Evolutionary conservation across 2,888 invertebrate species (phyloP), one percentile per base, ranked within the genome.

Genomic region (Ophraella communa): DNA sequence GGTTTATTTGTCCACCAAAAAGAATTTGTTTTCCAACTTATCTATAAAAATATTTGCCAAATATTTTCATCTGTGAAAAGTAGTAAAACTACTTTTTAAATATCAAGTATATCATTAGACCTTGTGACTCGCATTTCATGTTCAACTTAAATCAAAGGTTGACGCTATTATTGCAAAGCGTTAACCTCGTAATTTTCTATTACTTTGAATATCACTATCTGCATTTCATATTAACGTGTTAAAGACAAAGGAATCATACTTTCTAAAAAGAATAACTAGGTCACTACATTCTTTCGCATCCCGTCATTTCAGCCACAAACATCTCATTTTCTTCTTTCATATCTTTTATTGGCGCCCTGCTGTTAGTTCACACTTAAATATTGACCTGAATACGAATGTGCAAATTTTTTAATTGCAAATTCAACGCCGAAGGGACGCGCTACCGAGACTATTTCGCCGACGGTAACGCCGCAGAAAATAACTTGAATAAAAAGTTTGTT

Each of bases 301-400:
- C 20, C 47, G 21, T 47, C 47, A 14, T 23, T 47, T 47, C n/a
- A 21, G 23, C 23, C 17, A 23, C n/a, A 17, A 39, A 39, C 47
- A 47, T 10, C 23, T 14, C 14, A 30, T 3, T 11, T n/a, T n/a
- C n/a, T 7, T 7, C 69, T 51, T 39, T 72, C 62, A 56, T 72
- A 65, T 11, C 69, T 62, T 58, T 54, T 54, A 14, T 51, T 10
- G 49, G 27, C 49, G 27, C 49, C 49, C 49, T 10, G 27, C 23
- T 27, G 49, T 51, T 27, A n/a, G 27, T 23, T 8, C 17, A 27
- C 39, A 23, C 42, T 54, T 54, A 39, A 54, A 54, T 42, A 39
- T 39, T 51, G 49, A 51, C 54, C 35, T 30, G 47, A 58, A 49
- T 44, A 49, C 30, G 59, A 59, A 51, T 59, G 51, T 44, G 51